Evolutionary conservation across 2,888 invertebrate species (phyloP).

Genomic region (Chydorus sphaericus): DNA sequence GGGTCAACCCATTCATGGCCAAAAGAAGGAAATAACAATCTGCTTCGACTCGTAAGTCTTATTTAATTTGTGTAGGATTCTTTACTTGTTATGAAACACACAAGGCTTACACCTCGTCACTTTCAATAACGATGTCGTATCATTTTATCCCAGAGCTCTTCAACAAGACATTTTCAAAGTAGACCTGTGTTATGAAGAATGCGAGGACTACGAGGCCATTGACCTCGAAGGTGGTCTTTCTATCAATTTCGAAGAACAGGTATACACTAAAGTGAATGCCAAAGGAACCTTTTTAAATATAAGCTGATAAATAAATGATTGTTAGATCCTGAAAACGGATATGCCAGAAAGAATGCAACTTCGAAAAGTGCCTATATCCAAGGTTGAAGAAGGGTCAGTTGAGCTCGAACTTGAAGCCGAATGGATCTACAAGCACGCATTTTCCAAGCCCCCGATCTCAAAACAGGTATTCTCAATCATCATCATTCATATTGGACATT

Average conservation of each 20-base stretch:
- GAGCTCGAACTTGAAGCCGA: constrained; percentile 89
- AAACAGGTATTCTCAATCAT: constrained; percentile 55
- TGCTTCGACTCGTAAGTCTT: constrained; percentile 83
- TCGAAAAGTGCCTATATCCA: constrained; percentile 68
- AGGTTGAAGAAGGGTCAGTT: constrained; percentile 63
- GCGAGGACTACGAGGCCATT: constrained; percentile 84
- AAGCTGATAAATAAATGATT: constrained; percentile 14
- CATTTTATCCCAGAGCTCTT: constrained; percentile 60
- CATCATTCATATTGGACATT: not conserved
- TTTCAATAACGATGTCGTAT: too few relatives aligned
- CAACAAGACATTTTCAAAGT: constrained; percentile 99
- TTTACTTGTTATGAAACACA: constrained; percentile 11
- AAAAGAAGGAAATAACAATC: constrained; percentile 60
- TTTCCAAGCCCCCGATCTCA: constrained; percentile 67
- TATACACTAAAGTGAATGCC: too few relatives aligned
- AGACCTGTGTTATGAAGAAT: constrained; percentile 90
- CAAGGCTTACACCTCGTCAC: too few relatives aligned
- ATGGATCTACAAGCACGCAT: constrained; percentile 94
- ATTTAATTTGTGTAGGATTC: too few relatives aligned
- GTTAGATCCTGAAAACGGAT: constrained; percentile 72
- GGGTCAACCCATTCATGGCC: constrained; percentile 69
- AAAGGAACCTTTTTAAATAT: too few relatives aligned
- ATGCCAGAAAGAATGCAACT: constrained; percentile 86
- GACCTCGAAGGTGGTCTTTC: constrained; percentile 92
- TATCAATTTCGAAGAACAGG: constrained; percentile 43